Base-by-base conservation (phyloP, 2,888 invertebrate genomes). In the Aphrophora alni region DNA sequence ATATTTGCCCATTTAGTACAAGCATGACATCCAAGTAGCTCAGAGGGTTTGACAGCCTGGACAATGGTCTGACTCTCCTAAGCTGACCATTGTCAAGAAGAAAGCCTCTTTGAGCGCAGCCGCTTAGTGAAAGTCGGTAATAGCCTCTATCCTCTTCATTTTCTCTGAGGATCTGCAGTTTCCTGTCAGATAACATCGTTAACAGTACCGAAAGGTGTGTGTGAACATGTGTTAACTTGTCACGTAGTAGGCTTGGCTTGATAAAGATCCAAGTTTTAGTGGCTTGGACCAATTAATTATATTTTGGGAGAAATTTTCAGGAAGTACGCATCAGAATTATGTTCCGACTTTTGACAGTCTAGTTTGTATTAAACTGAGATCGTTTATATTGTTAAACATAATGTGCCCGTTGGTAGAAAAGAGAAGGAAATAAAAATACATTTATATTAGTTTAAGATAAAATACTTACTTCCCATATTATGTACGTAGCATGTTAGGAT, bases 41-140 rank as follows among this genome's bases (percentile, higher is more conserved):
- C 59, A 21, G n/a, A 21, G 12, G 3, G 59, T 5, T 59, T 21
- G 59, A 59, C 59, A 21, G 59, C 0, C 21, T 3, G 1, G 59
- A 59, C 59, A 59, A 59, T 59, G 59, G 44, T n/a, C 59, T 59
- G 59, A 59, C 59, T 59, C 59, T 21, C 59, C 59, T 59, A 59
- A 59, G 59, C 59, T 21, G 59, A 21, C 3, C 59, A 59, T 59
- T 59, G 59, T 59, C 4, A 3, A n/a, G 7, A 21, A 59, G 59
- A 59, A 59, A 59, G n/a, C 44, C 2, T 17, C 44, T 44, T 44
- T 44, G 44, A 44, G 17, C 12, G 8, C n/a, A 4, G 59, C 59
- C 59, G 59, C 59, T 21, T 7, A 44, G 44, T 14, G 44, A 44
- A 14, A 7, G 44, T 44, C 59, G 12, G 59, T 59, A 21, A 59